phyloP scores from a whole-genome alignment of 64 coral and sea anemone genomes.

The Montipora sp. region DNA sequence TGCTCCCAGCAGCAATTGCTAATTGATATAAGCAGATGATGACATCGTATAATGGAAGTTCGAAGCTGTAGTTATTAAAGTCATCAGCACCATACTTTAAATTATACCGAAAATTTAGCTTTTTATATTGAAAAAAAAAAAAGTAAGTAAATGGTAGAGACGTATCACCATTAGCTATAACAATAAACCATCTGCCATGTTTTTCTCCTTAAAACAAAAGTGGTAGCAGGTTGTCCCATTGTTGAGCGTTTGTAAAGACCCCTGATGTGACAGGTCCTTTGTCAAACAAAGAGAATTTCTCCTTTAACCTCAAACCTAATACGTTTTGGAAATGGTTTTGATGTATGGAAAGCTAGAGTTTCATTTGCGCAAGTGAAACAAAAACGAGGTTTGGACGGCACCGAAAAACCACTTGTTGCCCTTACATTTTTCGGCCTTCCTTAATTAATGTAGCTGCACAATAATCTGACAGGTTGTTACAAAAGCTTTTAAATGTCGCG shows the following conservation, averaged over 20 bases:
- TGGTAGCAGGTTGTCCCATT: slow-evolving; percentile 25
- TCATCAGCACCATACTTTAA: no score
- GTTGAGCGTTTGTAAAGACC: neutral
- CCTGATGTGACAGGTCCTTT: neutral
- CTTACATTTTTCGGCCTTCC: no score
- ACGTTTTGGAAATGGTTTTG: neutral
- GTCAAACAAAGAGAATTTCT: slow-evolving; percentile 27
- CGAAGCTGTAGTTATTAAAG: no score
- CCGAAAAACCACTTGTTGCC: neutral
- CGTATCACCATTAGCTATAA: neutral
- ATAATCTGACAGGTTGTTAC: no score
- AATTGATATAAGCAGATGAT: no score
- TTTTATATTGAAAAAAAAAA: slow-evolving; percentile 3
- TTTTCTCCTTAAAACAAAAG: slow-evolving; percentile 28
- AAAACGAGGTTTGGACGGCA: neutral
- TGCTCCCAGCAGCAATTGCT: neutral
- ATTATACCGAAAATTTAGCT: neutral
- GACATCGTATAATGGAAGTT: no score
- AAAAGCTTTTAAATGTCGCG: no score
- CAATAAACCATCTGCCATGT: slow-evolving; percentile 23
- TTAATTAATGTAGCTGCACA: no score
- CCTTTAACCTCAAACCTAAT: neutral
- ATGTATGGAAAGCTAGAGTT: neutral
- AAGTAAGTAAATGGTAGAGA: neutral
- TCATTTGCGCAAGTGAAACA: neutral